Percentiles rank a stretch among this genome's conserved stretches.
Evolutionary conservation across 2,888 invertebrate genomes (phyloP).

Genomic region (Protodeltote pygarga): DNA sequence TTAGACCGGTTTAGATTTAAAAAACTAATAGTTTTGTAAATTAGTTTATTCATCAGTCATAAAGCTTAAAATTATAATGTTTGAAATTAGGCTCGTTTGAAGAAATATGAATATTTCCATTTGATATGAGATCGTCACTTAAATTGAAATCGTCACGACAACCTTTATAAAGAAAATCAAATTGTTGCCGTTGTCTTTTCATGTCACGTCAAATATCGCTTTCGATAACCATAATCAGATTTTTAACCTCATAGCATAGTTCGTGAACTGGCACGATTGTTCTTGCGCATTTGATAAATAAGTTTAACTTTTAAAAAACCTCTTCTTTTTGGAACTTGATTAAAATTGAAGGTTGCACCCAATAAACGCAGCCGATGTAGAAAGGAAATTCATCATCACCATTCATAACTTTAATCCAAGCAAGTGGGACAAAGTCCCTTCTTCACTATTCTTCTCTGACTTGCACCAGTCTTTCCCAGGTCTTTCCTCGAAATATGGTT

Average conservation of each 20-base stretch:
- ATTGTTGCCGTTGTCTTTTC: constrained; percentile 18
- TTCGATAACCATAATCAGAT: constrained; percentile 27
- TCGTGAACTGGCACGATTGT: background rate
- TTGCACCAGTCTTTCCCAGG: too few relatives aligned
- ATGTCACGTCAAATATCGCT: constrained; percentile 11
- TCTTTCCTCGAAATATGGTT: too few relatives aligned
- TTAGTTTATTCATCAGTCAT: constrained; percentile 12
- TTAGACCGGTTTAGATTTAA: constrained; percentile 8
- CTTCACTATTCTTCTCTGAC: too few relatives aligned
- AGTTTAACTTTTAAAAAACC: too few relatives aligned
- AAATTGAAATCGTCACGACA: constrained; percentile 27
- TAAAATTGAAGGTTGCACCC: too few relatives aligned
- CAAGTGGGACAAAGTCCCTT: too few relatives aligned
- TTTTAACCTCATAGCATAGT: constrained; percentile 13
- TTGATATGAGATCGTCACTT: too few relatives aligned
- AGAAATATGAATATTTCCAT: constrained; percentile 15
- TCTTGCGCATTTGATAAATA: background rate
- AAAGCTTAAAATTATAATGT: too few relatives aligned
- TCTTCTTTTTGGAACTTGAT: too few relatives aligned
- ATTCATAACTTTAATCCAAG: too few relatives aligned
- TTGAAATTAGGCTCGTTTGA: constrained; percentile 10
- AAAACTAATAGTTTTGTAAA: constrained; percentile 7
- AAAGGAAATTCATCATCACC: too few relatives aligned
- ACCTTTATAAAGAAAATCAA: constrained; percentile 22
- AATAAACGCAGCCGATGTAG: too few relatives aligned